Evolutionary conservation across 2,113 vertebrate species (phyloP), one percentile per base, ranked within the genome.

Genomic region (Poeciliopsis prolifica): DNA sequence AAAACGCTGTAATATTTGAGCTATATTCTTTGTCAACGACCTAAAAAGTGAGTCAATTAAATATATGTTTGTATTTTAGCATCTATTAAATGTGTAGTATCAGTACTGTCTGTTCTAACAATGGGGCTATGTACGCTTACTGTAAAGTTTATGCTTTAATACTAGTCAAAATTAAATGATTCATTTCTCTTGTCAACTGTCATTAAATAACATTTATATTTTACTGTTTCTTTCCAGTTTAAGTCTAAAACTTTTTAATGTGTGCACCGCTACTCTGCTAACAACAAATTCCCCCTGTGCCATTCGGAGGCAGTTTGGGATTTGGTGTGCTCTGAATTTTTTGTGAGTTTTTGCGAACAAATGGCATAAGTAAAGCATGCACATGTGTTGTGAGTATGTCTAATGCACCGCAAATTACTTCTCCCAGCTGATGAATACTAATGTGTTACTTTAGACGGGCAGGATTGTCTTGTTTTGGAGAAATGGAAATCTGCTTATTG

Each of bases 351-450:
- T 79, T 80, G 62, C 54, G 83, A 85, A 79, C 66, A 83, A 88
- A 81, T 78, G 54, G 29, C 61, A 70, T 73, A 82, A 82, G 80
- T 78, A 64, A 70, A 72, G 28, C 75, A 37, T 77, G 67, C 19
- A 1, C 75, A 77, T 88, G 74, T 68, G 69, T 40, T 61, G 74
- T 65, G 70, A 69, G 65, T 54, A 72, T 61, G 74, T 83, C 19
- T 83, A 78, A 84, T 77, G 72, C 71, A 81, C 79, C 68, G 17
- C 31, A 73, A 84, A 87, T 80, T 37, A 75, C 66, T 78, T 80
- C 71, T 80, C 77, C 66, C 69, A 77, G 51, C 74, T 72, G 65
- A 83, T 85, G 82, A 90, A 88, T 80, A 67, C 63, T 70, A 81
- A 88, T 83, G 26, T 12, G n/a, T 77, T 80, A 81, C 78, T 86